Evolutionary conservation across 2,113 vertebrate genomes (phyloP), one percentile per base, ranked within the genome.

Genomic region (Microcebus lehilahytsara): DNA sequence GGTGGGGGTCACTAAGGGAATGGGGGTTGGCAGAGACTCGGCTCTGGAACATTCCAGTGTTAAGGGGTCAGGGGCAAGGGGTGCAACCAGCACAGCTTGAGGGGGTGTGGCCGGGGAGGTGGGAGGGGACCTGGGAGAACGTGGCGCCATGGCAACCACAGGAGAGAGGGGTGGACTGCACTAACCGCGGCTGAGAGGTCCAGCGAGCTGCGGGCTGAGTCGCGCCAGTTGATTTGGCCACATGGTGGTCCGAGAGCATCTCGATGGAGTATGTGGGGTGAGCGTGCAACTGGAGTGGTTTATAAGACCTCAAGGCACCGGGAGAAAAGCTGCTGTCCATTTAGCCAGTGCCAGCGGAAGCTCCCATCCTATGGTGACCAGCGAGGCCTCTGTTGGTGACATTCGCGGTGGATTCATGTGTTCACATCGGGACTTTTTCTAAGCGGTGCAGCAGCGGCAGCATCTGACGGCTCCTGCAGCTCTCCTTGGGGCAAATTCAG

Each of bases 361-460:
- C 42, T 46, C 30, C 66, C 16, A 1, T 8, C 40, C 56, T 27
- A 0, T 1, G 64, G 37, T 74, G 75, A 60, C 17, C 20, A 2
- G 60, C n/a, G 1, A 11, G 16, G 10, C 37, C n/a, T 49, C 53
- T 20, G 17, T 84, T 60, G 0, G 0, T 46, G 71, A 30, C 16
- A 0, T 6, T 75, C 22, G 0, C 0, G 1, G 10, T 25, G 10
- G 27, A 0, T 19, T 14, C 20, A 40, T 14, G 32, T 0, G 2
- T 2, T 53, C 25, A 3, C 13, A 3, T 75, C 10, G 23, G 75
- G 40, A 84, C 6, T 9, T 56, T 81, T 78, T 51, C 23, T 53
- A 85, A 79, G 40, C 42, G n/a, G 67, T 34, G 40, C 34, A n/a
- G 9, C 34, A 20, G 13, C 3, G 1, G 32, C 6, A 16, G 34